phyloP scores from a whole-genome alignment of 2,888 invertebrate species.

The Troilus luridus region DNA sequence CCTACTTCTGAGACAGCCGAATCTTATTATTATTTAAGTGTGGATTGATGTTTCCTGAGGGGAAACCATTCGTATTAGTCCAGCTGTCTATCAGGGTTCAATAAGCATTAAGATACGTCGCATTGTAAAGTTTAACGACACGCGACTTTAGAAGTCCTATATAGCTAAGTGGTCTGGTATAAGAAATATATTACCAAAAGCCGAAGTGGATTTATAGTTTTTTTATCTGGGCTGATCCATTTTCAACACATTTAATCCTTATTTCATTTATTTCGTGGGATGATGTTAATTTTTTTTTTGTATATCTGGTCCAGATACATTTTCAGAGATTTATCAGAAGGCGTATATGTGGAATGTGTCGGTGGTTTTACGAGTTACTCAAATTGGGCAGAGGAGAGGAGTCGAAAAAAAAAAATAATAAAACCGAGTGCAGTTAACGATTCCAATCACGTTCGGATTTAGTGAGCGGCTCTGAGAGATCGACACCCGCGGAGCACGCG shows the following conservation, averaged over 20 bases:
- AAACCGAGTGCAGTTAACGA: not conserved
- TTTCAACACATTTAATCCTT: conserved; percentile 45
- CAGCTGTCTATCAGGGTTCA: not conserved
- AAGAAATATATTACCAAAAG: conserved; percentile 13
- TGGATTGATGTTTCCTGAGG: conserved; percentile 19
- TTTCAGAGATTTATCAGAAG: conserved; percentile 2
- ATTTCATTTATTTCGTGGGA: conserved; percentile 1
- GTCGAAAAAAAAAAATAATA: conserved; percentile 4
- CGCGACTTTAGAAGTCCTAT: not conserved
- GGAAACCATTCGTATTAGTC: conserved; percentile 1
- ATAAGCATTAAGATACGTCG: conserved; percentile 29
- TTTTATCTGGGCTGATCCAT: conserved; percentile 7
- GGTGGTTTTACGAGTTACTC: conserved; percentile 37
- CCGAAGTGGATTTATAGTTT: conserved; percentile 26
- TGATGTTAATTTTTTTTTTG: not conserved
- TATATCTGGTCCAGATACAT: not conserved
- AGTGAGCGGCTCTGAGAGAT: conserved; percentile 1
- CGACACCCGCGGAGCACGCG: conserved; percentile 32
- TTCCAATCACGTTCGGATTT: conserved; percentile 27
- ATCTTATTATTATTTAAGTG: conserved; percentile 1
- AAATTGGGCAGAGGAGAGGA: not conserved
- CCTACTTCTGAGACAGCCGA: conserved; percentile 22
- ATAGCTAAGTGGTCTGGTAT: conserved; percentile 22
- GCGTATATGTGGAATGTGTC: conserved; percentile 26
- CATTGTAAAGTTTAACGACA: conserved; percentile 17